Evolutionary conservation across 2,113 vertebrate genomes (phyloP).

Genomic region (Trogon surrucura): DNA sequence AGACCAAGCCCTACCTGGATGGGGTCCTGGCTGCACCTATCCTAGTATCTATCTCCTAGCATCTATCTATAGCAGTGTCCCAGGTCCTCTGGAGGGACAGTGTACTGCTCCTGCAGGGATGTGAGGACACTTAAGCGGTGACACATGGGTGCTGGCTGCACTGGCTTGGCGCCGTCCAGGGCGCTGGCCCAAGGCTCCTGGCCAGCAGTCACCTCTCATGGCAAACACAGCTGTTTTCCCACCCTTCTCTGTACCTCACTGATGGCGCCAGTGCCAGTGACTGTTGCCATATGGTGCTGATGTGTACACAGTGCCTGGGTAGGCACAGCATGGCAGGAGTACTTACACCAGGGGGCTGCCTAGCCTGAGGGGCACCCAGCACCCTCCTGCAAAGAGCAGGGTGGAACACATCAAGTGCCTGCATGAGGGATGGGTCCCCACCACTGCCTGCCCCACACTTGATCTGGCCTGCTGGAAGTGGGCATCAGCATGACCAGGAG

Average conservation of each 20-base stretch:
- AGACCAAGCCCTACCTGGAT: neutral
- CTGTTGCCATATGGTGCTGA: neutral
- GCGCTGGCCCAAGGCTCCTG: fast-evolving
- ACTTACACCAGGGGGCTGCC: neutral
- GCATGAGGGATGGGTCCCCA: neutral
- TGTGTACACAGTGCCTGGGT: neutral
- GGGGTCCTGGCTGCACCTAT: neutral
- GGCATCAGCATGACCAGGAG: neutral
- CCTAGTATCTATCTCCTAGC: neutral
- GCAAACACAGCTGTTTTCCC: slow-evolving; percentile 46
- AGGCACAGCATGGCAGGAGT: fast-evolving
- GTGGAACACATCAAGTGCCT: neutral
- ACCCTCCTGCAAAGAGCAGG: neutral
- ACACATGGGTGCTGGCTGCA: neutral
- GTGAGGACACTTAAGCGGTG: fast-evolving
- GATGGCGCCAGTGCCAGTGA: fast-evolving
- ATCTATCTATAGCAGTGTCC: neutral
- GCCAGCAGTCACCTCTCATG: neutral
- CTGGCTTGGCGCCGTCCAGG: fast-evolving
- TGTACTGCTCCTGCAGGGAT: neutral
- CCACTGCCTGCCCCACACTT: fast-evolving
- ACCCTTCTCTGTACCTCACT: neutral
- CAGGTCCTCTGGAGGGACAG: neutral
- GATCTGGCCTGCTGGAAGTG: neutral
- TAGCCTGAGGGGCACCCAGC: neutral